phyloP scores from a whole-genome alignment of 2,888 invertebrate genomes.

The Dorcus hopei region DNA sequence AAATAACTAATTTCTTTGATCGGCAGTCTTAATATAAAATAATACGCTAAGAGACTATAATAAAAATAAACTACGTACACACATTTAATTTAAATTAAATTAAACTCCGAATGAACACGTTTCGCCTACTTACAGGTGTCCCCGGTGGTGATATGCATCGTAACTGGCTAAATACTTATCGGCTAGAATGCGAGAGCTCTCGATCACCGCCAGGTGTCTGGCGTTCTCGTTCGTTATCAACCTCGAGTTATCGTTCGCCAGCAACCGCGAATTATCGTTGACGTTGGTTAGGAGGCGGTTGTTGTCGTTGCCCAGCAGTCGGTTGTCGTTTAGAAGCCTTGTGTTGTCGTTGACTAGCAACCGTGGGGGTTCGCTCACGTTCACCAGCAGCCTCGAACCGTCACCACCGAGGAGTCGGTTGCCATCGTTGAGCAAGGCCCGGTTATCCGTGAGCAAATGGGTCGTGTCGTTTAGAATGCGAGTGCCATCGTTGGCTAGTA shows the following conservation, averaged over 20 bases:
- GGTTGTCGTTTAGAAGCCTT: conserved; percentile 32
- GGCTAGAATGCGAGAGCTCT: conserved; percentile 43
- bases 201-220: conserved; percentile 43
- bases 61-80: no score
- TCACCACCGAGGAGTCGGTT: conserved; percentile 33
- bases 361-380: conserved; percentile 42
- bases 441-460: conserved; percentile 36
- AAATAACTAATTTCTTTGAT: no score
- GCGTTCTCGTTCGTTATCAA: conserved; percentile 40
- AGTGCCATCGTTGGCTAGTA: conserved; percentile 29
- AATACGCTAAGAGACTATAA: no score
- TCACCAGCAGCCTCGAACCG: conserved; percentile 41
- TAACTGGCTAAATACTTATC: conserved; percentile 49
- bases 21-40: no score
- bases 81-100: no score
- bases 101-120: no score
- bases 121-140: conserved; percentile 37
- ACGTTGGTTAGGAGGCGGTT: conserved; percentile 37
- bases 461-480: conserved; percentile 28
- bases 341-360: conserved; percentile 43
- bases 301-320: conserved; percentile 32
- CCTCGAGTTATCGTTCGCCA: conserved; percentile 37
- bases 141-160: conserved; percentile 46
- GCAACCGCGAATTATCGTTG: conserved; percentile 34
- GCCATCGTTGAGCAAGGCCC: conserved; percentile 25